Evolutionary conservation across 2,797 vertebrate genomes (phyloP).

Genomic region (Girardinus metallicus): DNA sequence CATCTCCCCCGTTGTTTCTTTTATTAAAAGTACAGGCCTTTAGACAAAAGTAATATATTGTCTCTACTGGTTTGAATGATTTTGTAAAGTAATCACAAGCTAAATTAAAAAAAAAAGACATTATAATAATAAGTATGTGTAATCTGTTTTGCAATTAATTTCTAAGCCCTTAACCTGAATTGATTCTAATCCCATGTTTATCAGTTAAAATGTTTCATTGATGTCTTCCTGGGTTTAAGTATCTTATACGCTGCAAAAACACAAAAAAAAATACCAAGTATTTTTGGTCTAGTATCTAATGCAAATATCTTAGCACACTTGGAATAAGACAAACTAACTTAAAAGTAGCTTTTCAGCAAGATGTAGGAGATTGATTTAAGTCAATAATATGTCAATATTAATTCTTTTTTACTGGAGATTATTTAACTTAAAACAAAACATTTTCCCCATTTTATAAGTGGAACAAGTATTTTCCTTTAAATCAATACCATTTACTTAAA

Average conservation of each 20-base stretch:
- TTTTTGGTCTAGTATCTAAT: too few species aligned
- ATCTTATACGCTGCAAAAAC: neutral
- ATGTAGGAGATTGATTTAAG: too few species aligned
- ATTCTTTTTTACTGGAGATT: too few species aligned
- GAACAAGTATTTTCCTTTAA: too few species aligned
- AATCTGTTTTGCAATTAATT: conserved; percentile 17
- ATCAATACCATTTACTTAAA: too few species aligned
- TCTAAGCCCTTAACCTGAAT: conserved; percentile 61
- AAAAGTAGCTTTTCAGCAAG: too few species aligned
- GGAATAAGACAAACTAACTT: too few species aligned
- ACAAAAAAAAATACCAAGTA: too few species aligned
- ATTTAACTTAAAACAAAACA: too few species aligned
- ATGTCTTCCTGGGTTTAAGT: neutral
- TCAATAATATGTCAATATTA: too few species aligned
- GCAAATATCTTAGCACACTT: too few species aligned
- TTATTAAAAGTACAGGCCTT: neutral
- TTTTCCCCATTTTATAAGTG: too few species aligned
- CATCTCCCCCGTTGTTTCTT: neutral
- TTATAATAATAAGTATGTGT: neutral
- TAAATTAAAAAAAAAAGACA: neutral
- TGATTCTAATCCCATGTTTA: conserved; percentile 22
- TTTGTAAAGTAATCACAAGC: neutral
- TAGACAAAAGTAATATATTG: neutral
- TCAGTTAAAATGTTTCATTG: conserved; percentile 17
- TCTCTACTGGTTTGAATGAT: conserved; percentile 13